phyloP scores from a whole-genome alignment of 2,113 vertebrate genomes.

The Neogobius melanostomus region DNA sequence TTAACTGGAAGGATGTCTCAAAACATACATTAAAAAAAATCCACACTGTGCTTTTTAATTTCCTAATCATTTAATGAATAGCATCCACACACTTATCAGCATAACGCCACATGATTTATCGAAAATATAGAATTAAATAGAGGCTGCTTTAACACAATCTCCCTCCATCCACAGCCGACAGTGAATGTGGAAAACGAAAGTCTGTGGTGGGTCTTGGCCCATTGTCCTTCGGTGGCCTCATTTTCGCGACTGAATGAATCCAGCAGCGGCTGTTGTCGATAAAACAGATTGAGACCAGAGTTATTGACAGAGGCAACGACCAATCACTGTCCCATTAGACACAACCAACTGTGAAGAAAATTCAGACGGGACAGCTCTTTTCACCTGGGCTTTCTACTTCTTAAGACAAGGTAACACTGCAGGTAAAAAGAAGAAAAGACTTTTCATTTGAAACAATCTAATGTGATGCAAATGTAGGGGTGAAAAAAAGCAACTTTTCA shows the following conservation, averaged over 20 bases:
- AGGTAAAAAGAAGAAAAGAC: too few relatives aligned
- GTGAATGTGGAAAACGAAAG: too few relatives aligned
- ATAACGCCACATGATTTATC: too few relatives aligned
- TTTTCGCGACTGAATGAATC: not conserved
- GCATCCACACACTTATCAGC: too few relatives aligned
- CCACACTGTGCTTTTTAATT: too few relatives aligned
- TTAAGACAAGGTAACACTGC: not conserved
- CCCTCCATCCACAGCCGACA: not conserved
- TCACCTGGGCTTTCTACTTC: not conserved
- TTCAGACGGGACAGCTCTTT: not conserved
- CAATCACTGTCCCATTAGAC: constrained; percentile 7
- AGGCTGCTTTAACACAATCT: not conserved
- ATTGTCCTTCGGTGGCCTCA: not conserved
- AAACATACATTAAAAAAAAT: too few relatives aligned
- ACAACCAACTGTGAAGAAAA: constrained; percentile 5
- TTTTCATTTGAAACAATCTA: too few relatives aligned
- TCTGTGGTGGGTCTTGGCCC: not conserved
- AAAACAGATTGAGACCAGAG: constrained; percentile 4
- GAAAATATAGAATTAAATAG: not conserved
- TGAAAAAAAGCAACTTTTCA: too few relatives aligned
- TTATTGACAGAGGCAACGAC: constrained; percentile 3
- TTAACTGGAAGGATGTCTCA: too few relatives aligned
- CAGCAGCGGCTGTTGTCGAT: not conserved
- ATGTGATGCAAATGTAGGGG: too few relatives aligned
- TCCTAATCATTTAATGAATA: too few relatives aligned